Percentiles rank a stretch among this genome's conserved stretches.
These are phyloP conservation scores for Mycalesis mineus DNA, from an alignment of 2,888 invertebrate genomes.

Conservation along the genomic window DNA sequence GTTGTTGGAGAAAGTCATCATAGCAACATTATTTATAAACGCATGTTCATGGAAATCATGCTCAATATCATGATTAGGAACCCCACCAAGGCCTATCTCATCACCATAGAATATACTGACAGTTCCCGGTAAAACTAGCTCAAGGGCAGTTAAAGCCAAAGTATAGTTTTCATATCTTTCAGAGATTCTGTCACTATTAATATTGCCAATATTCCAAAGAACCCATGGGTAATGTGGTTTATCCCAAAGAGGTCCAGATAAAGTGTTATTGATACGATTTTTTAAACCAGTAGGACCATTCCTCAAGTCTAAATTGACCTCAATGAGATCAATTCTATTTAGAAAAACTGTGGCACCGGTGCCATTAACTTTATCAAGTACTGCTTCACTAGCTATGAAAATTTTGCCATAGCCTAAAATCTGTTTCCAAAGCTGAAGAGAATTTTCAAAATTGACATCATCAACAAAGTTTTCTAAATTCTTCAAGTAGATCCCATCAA, in stretches of 20 bases:
- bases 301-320: slow-evolving; percentile 80
- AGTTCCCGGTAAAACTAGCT: slow-evolving; percentile 90
- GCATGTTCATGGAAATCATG: slow-evolving; percentile 78
- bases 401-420: slow-evolving; percentile 80
- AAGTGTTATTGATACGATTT: slow-evolving; percentile 75
- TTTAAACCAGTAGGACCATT: slow-evolving; percentile 79
- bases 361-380: slow-evolving; percentile 65
- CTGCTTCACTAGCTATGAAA: slow-evolving; percentile 81
- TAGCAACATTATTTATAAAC: slow-evolving; percentile 82
- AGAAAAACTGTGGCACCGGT: slow-evolving; percentile 79
- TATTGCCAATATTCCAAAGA: slow-evolving; percentile 86
- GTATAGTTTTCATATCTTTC: slow-evolving; percentile 80
- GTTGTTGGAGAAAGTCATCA: slow-evolving; percentile 81
- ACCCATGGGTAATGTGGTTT: slow-evolving; percentile 85
- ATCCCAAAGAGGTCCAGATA: slow-evolving; percentile 78
- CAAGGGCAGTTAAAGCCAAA: slow-evolving; percentile 83
- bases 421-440: slow-evolving; percentile 83
- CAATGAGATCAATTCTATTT: slow-evolving; percentile 83
- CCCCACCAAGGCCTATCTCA: slow-evolving; percentile 86
- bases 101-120: slow-evolving; percentile 94
- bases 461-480: slow-evolving; percentile 83
- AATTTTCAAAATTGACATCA: slow-evolving; percentile 77
- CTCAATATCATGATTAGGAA: slow-evolving; percentile 68
- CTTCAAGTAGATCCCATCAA: slow-evolving; percentile 94
- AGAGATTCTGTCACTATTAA: slow-evolving; percentile 80